These are phyloP conservation scores for Pelobates cultripes DNA, from an alignment of 2,797 vertebrate genomes.

Conservation along the genomic window DNA sequence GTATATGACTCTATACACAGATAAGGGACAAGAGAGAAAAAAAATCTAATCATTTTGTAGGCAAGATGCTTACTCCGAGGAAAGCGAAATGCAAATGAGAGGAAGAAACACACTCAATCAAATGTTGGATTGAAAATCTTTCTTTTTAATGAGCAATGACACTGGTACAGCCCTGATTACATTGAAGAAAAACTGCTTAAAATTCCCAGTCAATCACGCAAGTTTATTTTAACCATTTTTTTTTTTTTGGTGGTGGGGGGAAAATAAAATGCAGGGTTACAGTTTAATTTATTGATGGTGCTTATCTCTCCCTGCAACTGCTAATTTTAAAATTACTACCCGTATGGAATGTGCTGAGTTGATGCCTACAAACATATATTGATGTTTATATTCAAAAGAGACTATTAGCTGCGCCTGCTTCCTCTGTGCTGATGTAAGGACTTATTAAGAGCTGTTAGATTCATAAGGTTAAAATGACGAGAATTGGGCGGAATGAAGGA, in stretches of 20 bases:
- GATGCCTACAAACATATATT: conserved; percentile 70
- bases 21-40: conserved; percentile 50
- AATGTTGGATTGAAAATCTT: conserved; percentile 78
- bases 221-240: conserved; percentile 81
- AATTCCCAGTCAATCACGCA: conserved; percentile 82
- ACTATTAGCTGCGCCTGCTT: conserved; percentile 56
- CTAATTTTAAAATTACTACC: conserved; percentile 74
- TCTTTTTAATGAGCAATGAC: conserved; percentile 77
- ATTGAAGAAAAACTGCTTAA: conserved; percentile 79
- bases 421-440: conserved; percentile 50
- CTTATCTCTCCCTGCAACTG: conserved; percentile 67
- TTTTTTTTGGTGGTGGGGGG: conserved; percentile 53
- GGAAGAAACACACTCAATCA: conserved; percentile 76
- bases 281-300: conserved; percentile 71
- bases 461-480: conserved; percentile 41
- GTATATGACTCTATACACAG: conserved; percentile 66
- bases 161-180: conserved; percentile 79
- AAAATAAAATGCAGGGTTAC: conserved; percentile 66
- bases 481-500: conserved; percentile 31
- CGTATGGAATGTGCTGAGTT: conserved; percentile 67
- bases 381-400: conserved; percentile 68
- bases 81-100: conserved; percentile 79
- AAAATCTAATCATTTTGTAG: conserved; percentile 73
- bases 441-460: conserved; percentile 46
- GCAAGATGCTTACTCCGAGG: conserved; percentile 74